A percentile compares a stretch with the other conserved stretches of the same genome.
Evolutionary conservation across 2,888 invertebrate genomes (phyloP).

Genomic region (Ophion obscuratus): DNA sequence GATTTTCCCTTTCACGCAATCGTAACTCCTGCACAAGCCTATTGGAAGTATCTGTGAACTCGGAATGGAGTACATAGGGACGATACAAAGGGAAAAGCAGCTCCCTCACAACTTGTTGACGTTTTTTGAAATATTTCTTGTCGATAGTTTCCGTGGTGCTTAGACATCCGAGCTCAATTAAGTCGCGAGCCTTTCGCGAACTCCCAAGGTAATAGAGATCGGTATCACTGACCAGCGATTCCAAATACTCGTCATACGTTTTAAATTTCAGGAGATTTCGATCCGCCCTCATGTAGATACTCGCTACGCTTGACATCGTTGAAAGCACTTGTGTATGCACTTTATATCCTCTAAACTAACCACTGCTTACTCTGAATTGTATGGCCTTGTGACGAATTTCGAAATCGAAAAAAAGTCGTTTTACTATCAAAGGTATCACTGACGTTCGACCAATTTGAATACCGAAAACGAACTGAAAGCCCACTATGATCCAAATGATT

Average conservation of each 20-base stretch:
- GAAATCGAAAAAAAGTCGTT: neutral
- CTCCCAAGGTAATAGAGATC: constrained; percentile 91
- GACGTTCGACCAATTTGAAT: too few relatives aligned
- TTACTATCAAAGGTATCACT: too few relatives aligned
- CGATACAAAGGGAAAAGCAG: constrained; percentile 87
- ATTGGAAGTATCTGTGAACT: constrained; percentile 85
- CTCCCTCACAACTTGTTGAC: constrained; percentile 86
- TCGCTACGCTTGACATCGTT: constrained; percentile 70
- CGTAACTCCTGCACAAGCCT: constrained; percentile 89
- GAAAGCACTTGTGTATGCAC: neutral
- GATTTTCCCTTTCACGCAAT: constrained; percentile 90
- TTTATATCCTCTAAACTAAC: neutral
- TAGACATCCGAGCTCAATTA: constrained; percentile 93
- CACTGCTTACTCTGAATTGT: neutral
- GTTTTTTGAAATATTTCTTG: constrained; percentile 87
- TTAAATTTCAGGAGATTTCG: constrained; percentile 86
- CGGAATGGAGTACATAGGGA: constrained; percentile 87
- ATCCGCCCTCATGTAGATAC: constrained; percentile 86
- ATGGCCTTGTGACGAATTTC: neutral
- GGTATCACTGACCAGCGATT: constrained; percentile 89
- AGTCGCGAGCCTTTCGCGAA: constrained; percentile 87
- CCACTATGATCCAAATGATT: too few relatives aligned
- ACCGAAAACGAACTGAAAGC: too few relatives aligned
- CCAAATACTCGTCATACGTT: constrained; percentile 92
- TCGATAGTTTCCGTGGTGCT: constrained; percentile 88